Evolutionary conservation across 1,140 invertebrate species (phyloP), one percentile per base, ranked within the genome.

Genomic region (Bombus waltoni): DNA sequence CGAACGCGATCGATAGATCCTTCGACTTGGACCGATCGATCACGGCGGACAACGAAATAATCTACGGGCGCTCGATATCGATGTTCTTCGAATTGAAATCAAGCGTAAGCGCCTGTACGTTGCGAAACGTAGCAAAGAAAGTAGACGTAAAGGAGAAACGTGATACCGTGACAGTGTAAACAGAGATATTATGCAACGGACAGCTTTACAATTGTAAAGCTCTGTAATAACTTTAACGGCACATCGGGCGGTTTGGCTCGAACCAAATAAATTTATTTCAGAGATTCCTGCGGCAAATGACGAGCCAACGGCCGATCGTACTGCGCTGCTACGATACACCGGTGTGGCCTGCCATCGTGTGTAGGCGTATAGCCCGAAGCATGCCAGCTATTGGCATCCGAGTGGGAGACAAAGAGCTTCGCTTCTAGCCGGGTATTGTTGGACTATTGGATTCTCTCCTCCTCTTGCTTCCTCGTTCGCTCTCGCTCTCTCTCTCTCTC

Each of bases 361-460:
- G 75, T 81, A 85, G 83, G 74, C 77, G 81, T 83, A 88, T 86
- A 90, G 90, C 87, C 87, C 47, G 83, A 90, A 85, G 90, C 85
- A 89, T 86, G 85, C 75, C 76, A 89, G 82, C 89, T 89, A 91
- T 91, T 90, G 90, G 89, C 87, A 90, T 90, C 83, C 82, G 85
- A 85, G 85, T 85, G 90, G 76, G 87, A 91, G 90, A 91, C 87
- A 91, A 91, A 91, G 90, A 89, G 87, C 89, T 83, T 87, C 78
- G 81, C 84, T 83, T 87, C 87, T 84, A 73, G 79, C 81, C 59
- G 47, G 81, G 81, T 87, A 91, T 91, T 90, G 90, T 90, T 91
- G 90, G 89, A 89, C 89, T 91, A 90, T 90, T 89, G 87, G 80
- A 89, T 90, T 87, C 89, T 87, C 76, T 28, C 75, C 89, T 76